Percentiles rank a stretch among this genome's conserved stretches.
These are phyloP conservation scores for Eupleurogrammus muticus DNA, from an alignment of 2,797 vertebrate species.

Conservation along the genomic window DNA sequence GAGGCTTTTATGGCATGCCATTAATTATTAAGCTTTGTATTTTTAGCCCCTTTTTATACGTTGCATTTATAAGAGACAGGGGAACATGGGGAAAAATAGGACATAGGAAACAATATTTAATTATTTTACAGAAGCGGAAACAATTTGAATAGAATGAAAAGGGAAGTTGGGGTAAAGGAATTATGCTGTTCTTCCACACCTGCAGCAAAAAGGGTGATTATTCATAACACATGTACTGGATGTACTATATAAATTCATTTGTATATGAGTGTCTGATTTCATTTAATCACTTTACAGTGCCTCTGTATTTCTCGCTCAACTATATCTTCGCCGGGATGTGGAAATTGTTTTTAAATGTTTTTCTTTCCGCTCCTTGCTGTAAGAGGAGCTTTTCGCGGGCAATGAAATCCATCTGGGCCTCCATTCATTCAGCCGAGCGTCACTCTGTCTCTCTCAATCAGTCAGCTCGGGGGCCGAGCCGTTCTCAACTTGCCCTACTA, in stretches of 20 bases:
- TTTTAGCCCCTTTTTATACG: constrained; percentile 31
- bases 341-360: neutral
- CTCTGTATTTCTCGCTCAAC: neutral
- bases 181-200: constrained; percentile 13
- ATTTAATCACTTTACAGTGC: constrained; percentile 17
- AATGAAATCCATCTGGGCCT: constrained; percentile 46
- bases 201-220: neutral
- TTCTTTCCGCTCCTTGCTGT: neutral
- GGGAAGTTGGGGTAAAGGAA: neutral
- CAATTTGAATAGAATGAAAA: neutral
- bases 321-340: constrained; percentile 14
- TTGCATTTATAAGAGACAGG: constrained; percentile 8
- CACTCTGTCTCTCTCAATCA: constrained; percentile 59
- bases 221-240: neutral
- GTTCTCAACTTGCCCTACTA: constrained; percentile 40
- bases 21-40: constrained; percentile 47
- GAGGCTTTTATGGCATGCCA: neutral
- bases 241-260: neutral
- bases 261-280: neutral
- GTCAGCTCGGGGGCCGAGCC: constrained; percentile 47
- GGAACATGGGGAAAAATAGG: neutral
- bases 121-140: neutral
- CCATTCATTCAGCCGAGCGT: constrained; percentile 38
- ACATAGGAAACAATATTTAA: constrained; percentile 3
- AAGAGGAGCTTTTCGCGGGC: constrained; percentile 32